Base-by-base conservation (phyloP, 2,113 vertebrate genomes). In the Hippocampus zosterae region DNA sequence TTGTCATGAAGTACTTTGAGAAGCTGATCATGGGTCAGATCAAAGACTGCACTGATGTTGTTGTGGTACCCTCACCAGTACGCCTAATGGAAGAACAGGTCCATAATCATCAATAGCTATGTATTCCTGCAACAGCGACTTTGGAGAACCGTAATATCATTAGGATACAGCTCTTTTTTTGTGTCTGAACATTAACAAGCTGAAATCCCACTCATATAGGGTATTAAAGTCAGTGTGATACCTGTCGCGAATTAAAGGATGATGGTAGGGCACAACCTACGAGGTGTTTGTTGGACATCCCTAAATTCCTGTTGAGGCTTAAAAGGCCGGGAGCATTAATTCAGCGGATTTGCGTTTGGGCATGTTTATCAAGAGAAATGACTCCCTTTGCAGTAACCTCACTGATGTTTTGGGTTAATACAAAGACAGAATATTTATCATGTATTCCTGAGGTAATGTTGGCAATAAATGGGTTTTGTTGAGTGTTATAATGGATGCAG, bases 211-310 rank as follows among this genome's bases (percentile, higher is more conserved):
- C 33, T 62, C 41, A 41, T 62, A 62, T 62, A 12, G 33, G 33
- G 19, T 33, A 62, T 62, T 62, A 62, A 40, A 40, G 2, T 9
- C 60, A 62, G 37, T 21, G 19, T 40, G 59, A 37, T 62, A 41
- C 60, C 60, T 62, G 60, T 33, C 60, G 29, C 21, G 60, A 62
- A 40, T 62, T 40, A 62, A 41, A 29, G 33, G 60, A 62, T 62
- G 33, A n/a, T 37, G 18, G 29, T 9, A 40, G 60, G 60, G 18
- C 33, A 19, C 60, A 62, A 41, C 33, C 60, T 62, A 5, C 18
- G 33, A 62, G 33, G 18, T 40, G 60, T 41, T 62, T 62, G 33
- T 18, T 41, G 19, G 19, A 62, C 40, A 19, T 62, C 29, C 18
- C 33, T n/a, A 40, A 40, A 62, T 37, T 62, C 60, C 18, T 41